Percentiles rank a stretch among this genome's conserved stretches.
Evolutionary conservation across 2,888 invertebrate genomes (phyloP).

Genomic region (Drosophila birchii): DNA sequence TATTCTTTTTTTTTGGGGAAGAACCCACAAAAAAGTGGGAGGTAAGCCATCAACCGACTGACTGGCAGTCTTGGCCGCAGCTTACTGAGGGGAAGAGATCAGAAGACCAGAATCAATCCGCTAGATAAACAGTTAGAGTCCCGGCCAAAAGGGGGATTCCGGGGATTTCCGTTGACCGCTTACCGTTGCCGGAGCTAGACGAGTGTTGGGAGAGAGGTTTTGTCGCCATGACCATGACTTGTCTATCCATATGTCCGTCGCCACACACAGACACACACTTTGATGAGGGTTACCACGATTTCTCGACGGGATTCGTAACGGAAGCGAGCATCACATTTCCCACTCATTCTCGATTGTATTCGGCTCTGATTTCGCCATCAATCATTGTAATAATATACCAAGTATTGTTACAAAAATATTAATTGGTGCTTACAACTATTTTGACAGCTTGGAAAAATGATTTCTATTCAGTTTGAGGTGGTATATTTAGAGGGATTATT

Average conservation of each 20-base stretch:
- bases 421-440: slow-evolving; percentile 7
- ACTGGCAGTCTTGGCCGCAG: not conserved
- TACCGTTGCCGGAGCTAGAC: slow-evolving; percentile 30
- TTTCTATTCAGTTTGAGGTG: not conserved
- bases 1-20: slow-evolving; percentile 28
- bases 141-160: slow-evolving; percentile 21
- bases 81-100: not conserved
- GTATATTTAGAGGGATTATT: not conserved
- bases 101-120: slow-evolving; percentile 46
- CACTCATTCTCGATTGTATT: slow-evolving; percentile 13
- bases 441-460: not conserved
- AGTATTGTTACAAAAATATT: slow-evolving; percentile 12
- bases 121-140: slow-evolving; percentile 64
- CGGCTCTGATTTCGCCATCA: slow-evolving; percentile 7
- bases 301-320: slow-evolving; percentile 25
- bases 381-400: slow-evolving; percentile 4
- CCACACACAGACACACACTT: slow-evolving; percentile 1
- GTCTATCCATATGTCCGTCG: slow-evolving; percentile 16
- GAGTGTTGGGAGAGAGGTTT: slow-evolving; percentile 16
- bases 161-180: slow-evolving; percentile 40
- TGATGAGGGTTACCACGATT: slow-evolving; percentile 26
- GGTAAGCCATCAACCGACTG: slow-evolving; percentile 4
- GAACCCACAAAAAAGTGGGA: slow-evolving; percentile 53
- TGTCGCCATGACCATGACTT: slow-evolving; percentile 46
- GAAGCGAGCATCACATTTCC: slow-evolving; percentile 35